phyloP scores from a whole-genome alignment of 1,140 invertebrate genomes.

The Cyclargus thomasi region DNA sequence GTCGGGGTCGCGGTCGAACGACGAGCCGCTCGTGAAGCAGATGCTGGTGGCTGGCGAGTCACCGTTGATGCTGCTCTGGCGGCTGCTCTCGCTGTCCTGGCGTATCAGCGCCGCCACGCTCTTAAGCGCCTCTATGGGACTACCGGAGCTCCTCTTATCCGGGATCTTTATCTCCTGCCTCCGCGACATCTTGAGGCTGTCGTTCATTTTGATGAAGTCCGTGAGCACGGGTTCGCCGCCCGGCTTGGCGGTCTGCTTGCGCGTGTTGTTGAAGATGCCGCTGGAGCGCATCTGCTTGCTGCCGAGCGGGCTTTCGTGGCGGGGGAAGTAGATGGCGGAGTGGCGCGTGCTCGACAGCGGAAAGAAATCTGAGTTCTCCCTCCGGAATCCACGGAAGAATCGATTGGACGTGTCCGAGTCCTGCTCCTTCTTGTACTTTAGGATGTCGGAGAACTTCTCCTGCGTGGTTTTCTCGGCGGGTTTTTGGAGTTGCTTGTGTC shows the following conservation, averaged over 20 bases:
- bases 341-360: slow-evolving; percentile 82
- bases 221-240: slow-evolving; percentile 83
- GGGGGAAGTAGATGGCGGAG: slow-evolving; percentile 80
- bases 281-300: slow-evolving; percentile 76
- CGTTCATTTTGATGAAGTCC: slow-evolving; percentile 80
- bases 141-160: slow-evolving; percentile 41
- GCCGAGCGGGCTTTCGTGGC: slow-evolving; percentile 69
- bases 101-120: slow-evolving; percentile 59
- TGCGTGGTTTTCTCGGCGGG: slow-evolving; percentile 53
- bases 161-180: slow-evolving; percentile 41
- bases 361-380: slow-evolving; percentile 88
- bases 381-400: slow-evolving; percentile 84
- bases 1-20: slow-evolving; percentile 50
- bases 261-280: slow-evolving; percentile 79
- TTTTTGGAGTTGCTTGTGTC: slow-evolving; percentile 62
- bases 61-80: slow-evolving; percentile 57
- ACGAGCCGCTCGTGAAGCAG: slow-evolving; percentile 45
- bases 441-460: slow-evolving; percentile 62
- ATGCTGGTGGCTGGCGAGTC: slow-evolving; percentile 64
- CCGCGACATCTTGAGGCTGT: slow-evolving; percentile 66
- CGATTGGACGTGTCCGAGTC: slow-evolving; percentile 81
- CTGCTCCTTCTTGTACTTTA: slow-evolving; percentile 76
- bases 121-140: slow-evolving; percentile 62
- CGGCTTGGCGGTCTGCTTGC: slow-evolving; percentile 72
- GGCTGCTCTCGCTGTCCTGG: slow-evolving; percentile 52